Conservation (phyloP, 2,113 vertebrate genomes). For the Arizona elegans region DNA sequence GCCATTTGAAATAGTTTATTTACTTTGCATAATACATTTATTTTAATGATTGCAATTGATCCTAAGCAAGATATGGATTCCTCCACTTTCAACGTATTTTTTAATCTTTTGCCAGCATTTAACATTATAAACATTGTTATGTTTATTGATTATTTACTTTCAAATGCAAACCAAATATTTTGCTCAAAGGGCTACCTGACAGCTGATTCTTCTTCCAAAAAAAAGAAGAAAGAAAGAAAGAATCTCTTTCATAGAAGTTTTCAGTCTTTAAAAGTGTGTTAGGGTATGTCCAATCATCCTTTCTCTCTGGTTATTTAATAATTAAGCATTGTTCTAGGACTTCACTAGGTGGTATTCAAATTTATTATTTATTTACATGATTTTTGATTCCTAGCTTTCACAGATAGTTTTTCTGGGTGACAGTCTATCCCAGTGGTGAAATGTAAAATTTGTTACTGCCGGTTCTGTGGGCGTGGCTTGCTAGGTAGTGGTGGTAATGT, state of each 20-base stretch:
- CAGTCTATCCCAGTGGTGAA: neutral
- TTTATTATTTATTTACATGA: neutral
- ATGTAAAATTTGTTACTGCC: too few species aligned
- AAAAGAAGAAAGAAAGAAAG: neutral
- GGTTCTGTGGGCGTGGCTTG: too few species aligned
- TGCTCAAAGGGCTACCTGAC: neutral
- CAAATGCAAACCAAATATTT: neutral
- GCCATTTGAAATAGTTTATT: neutral
- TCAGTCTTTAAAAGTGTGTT: neutral
- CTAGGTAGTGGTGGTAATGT: too few species aligned
- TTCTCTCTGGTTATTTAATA: neutral
- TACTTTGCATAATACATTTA: neutral
- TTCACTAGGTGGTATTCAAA: neutral
- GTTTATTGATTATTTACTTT: neutral
- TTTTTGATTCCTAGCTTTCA: neutral
- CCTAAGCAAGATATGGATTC: neutral
- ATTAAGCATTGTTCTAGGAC: neutral
- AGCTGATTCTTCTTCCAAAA: neutral
- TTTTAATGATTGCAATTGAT: neutral
- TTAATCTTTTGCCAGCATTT: neutral
- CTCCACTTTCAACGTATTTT: too few species aligned
- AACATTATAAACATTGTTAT: neutral
- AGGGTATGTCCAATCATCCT: neutral
- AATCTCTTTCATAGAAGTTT: neutral
- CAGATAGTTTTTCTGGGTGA: neutral